Conservation (phyloP, 2,888 invertebrate genomes). For the Chromoteleia sp. region DNA sequence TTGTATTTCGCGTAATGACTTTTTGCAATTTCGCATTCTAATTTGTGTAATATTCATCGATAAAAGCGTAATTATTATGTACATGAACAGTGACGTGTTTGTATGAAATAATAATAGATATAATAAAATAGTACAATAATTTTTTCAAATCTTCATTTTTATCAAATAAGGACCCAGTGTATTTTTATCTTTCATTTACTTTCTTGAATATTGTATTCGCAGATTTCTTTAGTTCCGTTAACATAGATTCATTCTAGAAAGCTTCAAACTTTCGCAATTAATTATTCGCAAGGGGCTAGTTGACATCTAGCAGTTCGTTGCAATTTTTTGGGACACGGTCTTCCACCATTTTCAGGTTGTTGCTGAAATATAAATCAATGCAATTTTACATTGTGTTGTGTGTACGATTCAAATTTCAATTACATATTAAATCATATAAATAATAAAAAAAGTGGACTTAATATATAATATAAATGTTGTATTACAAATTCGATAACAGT, state of each 20-base stretch:
- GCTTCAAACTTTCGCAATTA: background rate
- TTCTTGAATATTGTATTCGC: background rate
- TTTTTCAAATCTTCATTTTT: conserved; percentile 59
- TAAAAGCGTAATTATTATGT: conserved; percentile 55
- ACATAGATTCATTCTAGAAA: background rate
- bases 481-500: too few relatives aligned
- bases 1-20: conserved; percentile 21
- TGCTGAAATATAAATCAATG: conserved; percentile 82
- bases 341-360: conserved; percentile 88
- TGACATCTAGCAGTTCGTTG: conserved; percentile 87
- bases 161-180: conserved; percentile 21
- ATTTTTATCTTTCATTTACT: background rate
- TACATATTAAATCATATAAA: too few relatives aligned
- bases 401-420: too few relatives aligned
- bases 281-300: conserved; percentile 79
- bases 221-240: background rate
- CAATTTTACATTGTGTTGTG: background rate
- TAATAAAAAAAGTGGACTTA: too few relatives aligned
- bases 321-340: conserved; percentile 87
- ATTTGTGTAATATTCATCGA: conserved; percentile 56
- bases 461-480: too few relatives aligned
- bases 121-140: conserved; percentile 68
- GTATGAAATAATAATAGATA: conserved; percentile 61
- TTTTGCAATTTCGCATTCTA: conserved; percentile 53
- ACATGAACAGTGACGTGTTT: conserved; percentile 60